These are phyloP conservation scores for Neodiprion lecontei DNA, from an alignment of 1,140 invertebrate genomes.

Conservation along the genomic window DNA sequence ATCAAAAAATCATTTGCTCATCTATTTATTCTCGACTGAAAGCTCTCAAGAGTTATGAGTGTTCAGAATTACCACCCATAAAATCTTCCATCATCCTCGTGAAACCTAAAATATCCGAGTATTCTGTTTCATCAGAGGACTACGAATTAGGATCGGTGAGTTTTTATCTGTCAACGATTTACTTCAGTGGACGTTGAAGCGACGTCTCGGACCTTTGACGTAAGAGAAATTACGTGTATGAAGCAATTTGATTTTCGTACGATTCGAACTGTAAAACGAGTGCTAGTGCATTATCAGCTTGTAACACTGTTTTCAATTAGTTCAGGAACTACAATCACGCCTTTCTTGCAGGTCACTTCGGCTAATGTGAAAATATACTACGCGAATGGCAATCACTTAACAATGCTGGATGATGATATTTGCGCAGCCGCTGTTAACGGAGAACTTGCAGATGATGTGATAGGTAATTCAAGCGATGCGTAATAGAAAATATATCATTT, in stretches of 20 bases:
- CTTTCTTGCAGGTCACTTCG: slow-evolving; percentile 42
- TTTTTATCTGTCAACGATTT: slow-evolving; percentile 27
- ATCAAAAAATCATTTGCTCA: slow-evolving; percentile 53
- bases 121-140: slow-evolving; percentile 66
- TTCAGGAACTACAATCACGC: no score
- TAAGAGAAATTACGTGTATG: no score
- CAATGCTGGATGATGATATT: slow-evolving; percentile 71
- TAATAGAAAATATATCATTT: no score
- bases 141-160: slow-evolving; percentile 72
- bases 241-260: no score
- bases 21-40: slow-evolving; percentile 63
- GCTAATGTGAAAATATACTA: slow-evolving; percentile 42
- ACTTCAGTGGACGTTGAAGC: no score
- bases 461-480: no score
- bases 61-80: slow-evolving; percentile 32
- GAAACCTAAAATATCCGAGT: slow-evolving; percentile 63
- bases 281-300: no score
- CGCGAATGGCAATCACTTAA: slow-evolving; percentile 70
- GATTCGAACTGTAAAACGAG: no score
- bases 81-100: slow-evolving; percentile 65
- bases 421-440: slow-evolving; percentile 69
- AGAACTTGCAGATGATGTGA: slow-evolving; percentile 43
- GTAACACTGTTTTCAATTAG: no score
- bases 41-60: slow-evolving; percentile 59
- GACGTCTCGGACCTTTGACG: no score